Evolutionary conservation across 2,797 vertebrate species (phyloP).

Genomic region (Poecilia gillii): DNA sequence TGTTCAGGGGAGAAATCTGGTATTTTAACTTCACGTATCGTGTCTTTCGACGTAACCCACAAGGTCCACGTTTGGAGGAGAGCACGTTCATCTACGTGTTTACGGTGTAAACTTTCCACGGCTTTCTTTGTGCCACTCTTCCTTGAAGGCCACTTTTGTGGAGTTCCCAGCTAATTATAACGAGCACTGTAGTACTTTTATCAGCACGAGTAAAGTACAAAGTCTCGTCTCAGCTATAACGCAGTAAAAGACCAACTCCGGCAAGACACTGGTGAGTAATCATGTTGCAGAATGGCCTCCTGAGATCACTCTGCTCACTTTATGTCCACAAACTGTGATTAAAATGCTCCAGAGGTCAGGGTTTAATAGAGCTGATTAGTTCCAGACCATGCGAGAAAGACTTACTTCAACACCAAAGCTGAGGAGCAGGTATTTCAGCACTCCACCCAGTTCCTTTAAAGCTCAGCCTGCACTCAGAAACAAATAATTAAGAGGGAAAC

Average conservation of each 20-base stretch:
- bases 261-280: background rate
- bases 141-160: background rate
- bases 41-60: background rate
- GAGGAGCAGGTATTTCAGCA: slow-evolving; percentile 47
- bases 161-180: background rate
- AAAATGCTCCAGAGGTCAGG: background rate
- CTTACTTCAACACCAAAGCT: slow-evolving; percentile 42
- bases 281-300: background rate
- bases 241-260: slow-evolving; percentile 4
- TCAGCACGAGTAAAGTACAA: slow-evolving; percentile 19
- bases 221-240: slow-evolving; percentile 21
- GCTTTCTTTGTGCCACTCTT: background rate
- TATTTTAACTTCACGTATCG: background rate
- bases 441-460: slow-evolving; percentile 50
- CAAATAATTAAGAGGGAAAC: background rate
- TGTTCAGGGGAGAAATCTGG: background rate
- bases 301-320: background rate
- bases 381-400: background rate
- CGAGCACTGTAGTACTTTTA: slow-evolving; percentile 2
- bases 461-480: slow-evolving; percentile 7
- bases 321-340: background rate
- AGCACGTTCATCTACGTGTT: background rate
- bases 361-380: background rate
- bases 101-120: background rate
- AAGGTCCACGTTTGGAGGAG: background rate